phyloP scores from a whole-genome alignment of 2,113 vertebrate genomes.

The Enhydra lutris region DNA sequence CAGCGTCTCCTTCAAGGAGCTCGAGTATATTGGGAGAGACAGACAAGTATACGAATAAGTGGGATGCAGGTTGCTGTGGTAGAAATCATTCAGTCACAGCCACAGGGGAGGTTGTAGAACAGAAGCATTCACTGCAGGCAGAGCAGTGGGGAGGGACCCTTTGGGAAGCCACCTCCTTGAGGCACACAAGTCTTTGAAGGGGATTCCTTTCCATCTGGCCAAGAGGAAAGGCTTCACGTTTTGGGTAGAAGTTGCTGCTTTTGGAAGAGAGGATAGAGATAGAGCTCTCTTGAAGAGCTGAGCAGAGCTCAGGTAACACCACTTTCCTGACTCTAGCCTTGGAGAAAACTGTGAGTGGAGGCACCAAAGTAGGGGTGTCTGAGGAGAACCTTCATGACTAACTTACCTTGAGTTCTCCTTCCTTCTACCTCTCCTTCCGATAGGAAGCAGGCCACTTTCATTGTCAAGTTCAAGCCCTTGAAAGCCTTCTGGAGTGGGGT shows the following conservation, averaged over 20 bases:
- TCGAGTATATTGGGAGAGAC: background rate
- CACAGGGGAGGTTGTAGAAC: background rate
- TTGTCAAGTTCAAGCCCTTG: background rate
- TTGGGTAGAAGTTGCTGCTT: background rate
- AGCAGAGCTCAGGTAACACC: background rate
- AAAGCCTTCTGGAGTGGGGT: background rate
- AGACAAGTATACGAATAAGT: background rate
- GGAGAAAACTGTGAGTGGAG: background rate
- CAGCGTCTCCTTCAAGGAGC: background rate
- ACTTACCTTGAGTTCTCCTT: background rate
- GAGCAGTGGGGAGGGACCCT: background rate
- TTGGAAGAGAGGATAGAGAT: background rate
- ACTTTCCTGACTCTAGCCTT: background rate
- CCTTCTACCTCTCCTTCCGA: background rate
- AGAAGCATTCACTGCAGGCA: background rate
- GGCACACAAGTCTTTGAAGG: background rate
- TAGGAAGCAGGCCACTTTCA: background rate
- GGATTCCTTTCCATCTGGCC: background rate
- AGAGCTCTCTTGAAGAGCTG: background rate
- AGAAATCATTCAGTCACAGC: background rate
- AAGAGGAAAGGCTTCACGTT: background rate
- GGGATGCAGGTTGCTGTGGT: background rate
- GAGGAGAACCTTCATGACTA: too few species aligned
- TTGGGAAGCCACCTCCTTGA: background rate
- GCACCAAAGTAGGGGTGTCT: too few species aligned